Evolutionary conservation across 2,797 vertebrate species (phyloP).

Genomic region (Melopsittacus undulatus): DNA sequence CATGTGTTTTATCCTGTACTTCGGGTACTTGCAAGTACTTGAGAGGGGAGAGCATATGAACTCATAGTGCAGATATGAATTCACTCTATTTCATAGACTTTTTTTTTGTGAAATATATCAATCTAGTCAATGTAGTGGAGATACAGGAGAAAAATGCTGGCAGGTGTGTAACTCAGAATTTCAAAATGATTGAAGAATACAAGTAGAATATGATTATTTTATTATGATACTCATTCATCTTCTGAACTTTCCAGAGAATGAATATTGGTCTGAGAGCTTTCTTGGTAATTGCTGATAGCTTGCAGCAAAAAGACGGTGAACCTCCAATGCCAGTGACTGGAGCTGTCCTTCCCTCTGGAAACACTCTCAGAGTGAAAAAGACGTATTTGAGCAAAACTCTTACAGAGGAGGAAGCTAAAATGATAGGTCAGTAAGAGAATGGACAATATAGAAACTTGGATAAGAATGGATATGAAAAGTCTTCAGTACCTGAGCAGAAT

Average conservation of each 20-base stretch:
- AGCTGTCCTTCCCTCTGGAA: conserved; percentile 96
- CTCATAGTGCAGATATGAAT: neutral
- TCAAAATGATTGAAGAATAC: neutral
- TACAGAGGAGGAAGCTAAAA: conserved; percentile 97
- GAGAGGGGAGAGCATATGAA: neutral
- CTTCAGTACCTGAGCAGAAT: neutral
- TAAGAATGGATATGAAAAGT: neutral
- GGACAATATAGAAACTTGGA: neutral
- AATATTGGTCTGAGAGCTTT: conserved; percentile 97
- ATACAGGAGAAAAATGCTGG: neutral
- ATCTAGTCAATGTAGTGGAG: neutral
- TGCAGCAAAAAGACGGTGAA: conserved; percentile 98
- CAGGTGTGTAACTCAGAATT: neutral
- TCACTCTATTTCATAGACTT: neutral
- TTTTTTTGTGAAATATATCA: neutral
- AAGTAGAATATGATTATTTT: neutral
- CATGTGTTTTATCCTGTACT: neutral
- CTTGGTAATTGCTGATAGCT: conserved; percentile 95
- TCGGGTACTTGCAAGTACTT: neutral
- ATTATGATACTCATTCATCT: neutral
- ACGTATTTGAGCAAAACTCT: conserved; percentile 98
- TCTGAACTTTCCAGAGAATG: conserved; percentile 87
- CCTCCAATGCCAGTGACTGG: conserved; percentile 99
- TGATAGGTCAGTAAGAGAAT: conserved; percentile 86
- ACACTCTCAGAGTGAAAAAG: conserved; percentile 98